These are phyloP conservation scores for Lota lota DNA, from an alignment of 2,113 vertebrate genomes.

Conservation along the genomic window DNA sequence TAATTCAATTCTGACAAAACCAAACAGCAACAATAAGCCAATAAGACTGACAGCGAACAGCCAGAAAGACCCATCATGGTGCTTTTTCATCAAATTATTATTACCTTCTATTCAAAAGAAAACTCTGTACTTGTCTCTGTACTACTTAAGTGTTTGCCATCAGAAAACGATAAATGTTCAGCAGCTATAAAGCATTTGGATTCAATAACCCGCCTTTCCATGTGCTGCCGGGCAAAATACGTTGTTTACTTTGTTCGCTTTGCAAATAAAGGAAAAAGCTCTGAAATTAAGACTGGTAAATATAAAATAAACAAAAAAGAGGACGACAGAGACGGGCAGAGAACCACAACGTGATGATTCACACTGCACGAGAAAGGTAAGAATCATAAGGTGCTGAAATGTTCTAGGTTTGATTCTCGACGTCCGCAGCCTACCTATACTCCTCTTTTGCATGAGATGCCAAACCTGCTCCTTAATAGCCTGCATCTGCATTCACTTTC, in stretches of 20 bases:
- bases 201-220: conserved; percentile 52
- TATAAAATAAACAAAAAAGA: conserved; percentile 28
- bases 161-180: conserved; percentile 40
- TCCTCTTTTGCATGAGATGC: no score
- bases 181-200: conserved; percentile 51
- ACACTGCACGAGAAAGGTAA: not conserved
- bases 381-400: conserved; percentile 25
- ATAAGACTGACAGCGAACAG: no score
- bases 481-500: no score
- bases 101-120: conserved; percentile 41
- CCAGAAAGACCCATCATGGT: no score
- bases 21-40: no score
- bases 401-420: conserved; percentile 3
- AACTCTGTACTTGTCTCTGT: conserved; percentile 47
- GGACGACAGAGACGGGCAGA: conserved; percentile 49
- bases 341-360: conserved; percentile 8
- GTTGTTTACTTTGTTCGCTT: conserved; percentile 64
- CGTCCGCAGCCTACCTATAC: not conserved
- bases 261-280: conserved; percentile 26
- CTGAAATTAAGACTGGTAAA: no score
- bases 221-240: conserved; percentile 53
- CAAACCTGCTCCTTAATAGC: no score
- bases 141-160: no score
- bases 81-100: conserved; percentile 1
- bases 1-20: no score